Percentiles rank a stretch among this genome's conserved stretches.
These are phyloP conservation scores for Acholoe squamosa DNA, from an alignment of 2,888 invertebrate genomes.

Conservation along the genomic window DNA sequence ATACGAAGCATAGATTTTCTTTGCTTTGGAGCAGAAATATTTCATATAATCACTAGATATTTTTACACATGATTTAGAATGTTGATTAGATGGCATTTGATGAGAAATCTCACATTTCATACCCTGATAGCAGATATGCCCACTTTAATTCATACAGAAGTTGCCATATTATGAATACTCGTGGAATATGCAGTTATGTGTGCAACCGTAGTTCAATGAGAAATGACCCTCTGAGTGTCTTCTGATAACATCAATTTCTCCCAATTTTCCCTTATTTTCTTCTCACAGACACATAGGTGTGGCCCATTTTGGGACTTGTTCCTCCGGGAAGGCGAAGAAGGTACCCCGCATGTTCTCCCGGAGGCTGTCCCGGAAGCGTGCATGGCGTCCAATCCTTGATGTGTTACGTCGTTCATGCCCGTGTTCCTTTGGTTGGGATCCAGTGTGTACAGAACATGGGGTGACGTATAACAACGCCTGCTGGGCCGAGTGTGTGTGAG, in stretches of 20 bases:
- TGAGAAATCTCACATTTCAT: background rate
- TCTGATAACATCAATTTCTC: background rate
- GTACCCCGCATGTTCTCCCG: no score
- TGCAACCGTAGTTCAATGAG: no score
- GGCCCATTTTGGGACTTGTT: conserved; percentile 8
- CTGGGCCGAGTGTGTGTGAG: conserved; percentile 56
- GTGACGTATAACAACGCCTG: conserved; percentile 54
- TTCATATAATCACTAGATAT: no score
- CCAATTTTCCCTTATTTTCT: background rate
- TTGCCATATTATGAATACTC: background rate
- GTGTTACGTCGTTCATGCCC: background rate
- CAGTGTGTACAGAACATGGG: conserved; percentile 22
- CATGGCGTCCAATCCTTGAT: background rate
- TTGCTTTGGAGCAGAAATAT: no score
- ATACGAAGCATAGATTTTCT: no score
- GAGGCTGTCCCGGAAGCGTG: background rate
- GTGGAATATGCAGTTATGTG: background rate
- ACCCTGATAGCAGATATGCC: no score
- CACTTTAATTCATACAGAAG: background rate
- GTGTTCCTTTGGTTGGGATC: conserved; percentile 31
- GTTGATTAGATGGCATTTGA: no score
- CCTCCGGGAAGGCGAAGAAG: background rate
- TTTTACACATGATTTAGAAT: no score
- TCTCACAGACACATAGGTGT: background rate
- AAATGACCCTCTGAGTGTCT: background rate